phyloP scores from a whole-genome alignment of 2,888 invertebrate genomes.

The Creontiades dilutus region DNA sequence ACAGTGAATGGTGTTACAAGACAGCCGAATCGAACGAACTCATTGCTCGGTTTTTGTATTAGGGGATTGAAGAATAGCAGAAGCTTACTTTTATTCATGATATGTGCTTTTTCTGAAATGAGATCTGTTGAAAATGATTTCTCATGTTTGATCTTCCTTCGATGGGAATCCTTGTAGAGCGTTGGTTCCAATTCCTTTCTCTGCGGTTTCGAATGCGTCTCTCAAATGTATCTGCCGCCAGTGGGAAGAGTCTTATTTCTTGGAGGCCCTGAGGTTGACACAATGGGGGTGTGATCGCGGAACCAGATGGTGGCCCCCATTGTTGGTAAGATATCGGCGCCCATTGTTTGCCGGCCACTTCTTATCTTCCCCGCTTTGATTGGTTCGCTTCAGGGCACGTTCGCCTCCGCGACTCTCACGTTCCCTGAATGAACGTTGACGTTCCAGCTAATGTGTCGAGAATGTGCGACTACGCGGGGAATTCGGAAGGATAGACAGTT shows the following conservation, averaged over 20 bases:
- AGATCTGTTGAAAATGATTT: no score
- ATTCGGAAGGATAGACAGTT: no score
- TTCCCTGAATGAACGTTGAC: background rate
- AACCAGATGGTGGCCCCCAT: slow-evolving; percentile 18
- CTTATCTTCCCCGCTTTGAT: slow-evolving; percentile 29
- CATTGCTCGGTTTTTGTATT: no score
- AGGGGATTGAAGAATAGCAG: no score
- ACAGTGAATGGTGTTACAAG: no score
- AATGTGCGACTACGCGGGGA: background rate
- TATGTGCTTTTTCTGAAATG: no score
- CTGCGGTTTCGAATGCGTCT: background rate
- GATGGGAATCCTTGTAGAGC: background rate
- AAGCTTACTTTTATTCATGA: no score
- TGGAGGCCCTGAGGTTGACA: background rate
- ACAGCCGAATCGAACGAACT: no score
- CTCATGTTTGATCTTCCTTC: no score
- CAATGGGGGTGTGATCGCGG: background rate
- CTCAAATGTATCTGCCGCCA: background rate
- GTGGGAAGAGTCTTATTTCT: slow-evolving; percentile 34
- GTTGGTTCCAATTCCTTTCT: background rate
- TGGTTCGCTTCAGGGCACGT: slow-evolving; percentile 13
- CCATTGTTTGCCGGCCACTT: slow-evolving; percentile 26
- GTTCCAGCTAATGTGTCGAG: background rate
- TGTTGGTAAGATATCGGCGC: slow-evolving; percentile 26
- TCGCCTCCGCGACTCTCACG: background rate